These are phyloP conservation scores for Otus scops DNA, from an alignment of 2,797 vertebrate species.

Conservation along the genomic window DNA sequence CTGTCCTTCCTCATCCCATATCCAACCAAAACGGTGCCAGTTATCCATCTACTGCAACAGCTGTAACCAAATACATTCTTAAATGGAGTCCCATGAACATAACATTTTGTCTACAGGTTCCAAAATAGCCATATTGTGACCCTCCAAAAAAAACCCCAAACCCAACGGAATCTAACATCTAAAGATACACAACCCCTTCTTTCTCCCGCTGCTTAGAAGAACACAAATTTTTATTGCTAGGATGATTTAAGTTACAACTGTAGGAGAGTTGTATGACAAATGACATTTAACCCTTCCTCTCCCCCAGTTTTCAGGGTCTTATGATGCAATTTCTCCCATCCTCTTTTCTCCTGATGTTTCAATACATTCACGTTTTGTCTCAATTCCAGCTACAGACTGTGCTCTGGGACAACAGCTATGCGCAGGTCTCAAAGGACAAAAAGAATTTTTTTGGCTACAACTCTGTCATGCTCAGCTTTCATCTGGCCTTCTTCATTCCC, in stretches of 20 bases:
- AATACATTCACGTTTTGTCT: not conserved
- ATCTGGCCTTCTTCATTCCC: not conserved
- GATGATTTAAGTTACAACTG: not conserved
- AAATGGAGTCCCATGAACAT: not conserved
- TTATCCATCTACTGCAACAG: not conserved
- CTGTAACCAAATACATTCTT: not conserved
- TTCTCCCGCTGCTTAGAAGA: not conserved
- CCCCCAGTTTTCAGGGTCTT: not conserved
- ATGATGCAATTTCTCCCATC: not conserved
- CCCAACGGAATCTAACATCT: not conserved
- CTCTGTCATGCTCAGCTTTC: not conserved
- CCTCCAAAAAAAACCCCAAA: not conserved
- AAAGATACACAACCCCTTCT: not conserved
- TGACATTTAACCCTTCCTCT: not conserved
- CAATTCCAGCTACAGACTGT: not conserved
- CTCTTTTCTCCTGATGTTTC: not conserved
- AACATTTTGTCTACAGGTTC: not conserved
- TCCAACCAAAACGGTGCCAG: not conserved
- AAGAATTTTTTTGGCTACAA: not conserved
- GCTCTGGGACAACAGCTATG: not conserved
- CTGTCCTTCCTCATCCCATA: not conserved
- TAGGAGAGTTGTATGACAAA: not conserved
- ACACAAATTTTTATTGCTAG: not conserved
- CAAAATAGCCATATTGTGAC: not conserved
- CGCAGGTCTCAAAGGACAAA: not conserved